Base-by-base conservation (phyloP, 2,888 invertebrate genomes). In the Napeogenes sylphis region DNA sequence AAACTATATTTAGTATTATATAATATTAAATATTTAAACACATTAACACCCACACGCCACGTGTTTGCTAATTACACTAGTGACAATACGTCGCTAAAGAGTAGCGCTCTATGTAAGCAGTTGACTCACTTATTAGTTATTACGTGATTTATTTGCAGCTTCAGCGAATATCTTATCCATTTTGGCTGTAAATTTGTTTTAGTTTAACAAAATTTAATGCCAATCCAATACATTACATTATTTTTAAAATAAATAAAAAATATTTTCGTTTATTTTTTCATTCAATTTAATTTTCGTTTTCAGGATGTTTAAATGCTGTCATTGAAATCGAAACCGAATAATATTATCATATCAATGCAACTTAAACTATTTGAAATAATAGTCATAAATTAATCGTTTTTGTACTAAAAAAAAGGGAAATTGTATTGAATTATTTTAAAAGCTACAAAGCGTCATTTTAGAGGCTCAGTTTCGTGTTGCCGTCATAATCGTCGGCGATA, bases 401-500 rank as follows among this genome's bases (percentile, higher is more conserved):
- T 35, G 6, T 35, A 35, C 35, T 6, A 35, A 5, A 42, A 42
- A 42, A 10, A 42, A 10, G 5, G 10, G 10, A 42, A 10, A 51
- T 51, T 10, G n/a, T 21, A 47, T 14, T 47, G 47, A 4, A 47
- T 47, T 4, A 4, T 47, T 30, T 42, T 30, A 3, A 30, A 10
- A 30, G n/a, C 21, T 10, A 51, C 10, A 10, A 68, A 74, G 83
- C 80, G 73, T 55, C 80, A 80, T 84, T 70, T 84, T 88, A 87
- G 70, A 67, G 77, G 65, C 71, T 70, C 80, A 73, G 83, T 78
- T 75, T 85, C 83, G 76, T 75, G 74, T 86, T 83, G 81, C 84
- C 77, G 72, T 76, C 77, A 82, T 86, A 86, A 85, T 82, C 76
- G 81, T 71, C 67, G 73, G 80, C 84, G 89, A 86, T 88, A 88